phyloP scores from a whole-genome alignment of 2,113 vertebrate genomes.

The Pogonocichla stellata region DNA sequence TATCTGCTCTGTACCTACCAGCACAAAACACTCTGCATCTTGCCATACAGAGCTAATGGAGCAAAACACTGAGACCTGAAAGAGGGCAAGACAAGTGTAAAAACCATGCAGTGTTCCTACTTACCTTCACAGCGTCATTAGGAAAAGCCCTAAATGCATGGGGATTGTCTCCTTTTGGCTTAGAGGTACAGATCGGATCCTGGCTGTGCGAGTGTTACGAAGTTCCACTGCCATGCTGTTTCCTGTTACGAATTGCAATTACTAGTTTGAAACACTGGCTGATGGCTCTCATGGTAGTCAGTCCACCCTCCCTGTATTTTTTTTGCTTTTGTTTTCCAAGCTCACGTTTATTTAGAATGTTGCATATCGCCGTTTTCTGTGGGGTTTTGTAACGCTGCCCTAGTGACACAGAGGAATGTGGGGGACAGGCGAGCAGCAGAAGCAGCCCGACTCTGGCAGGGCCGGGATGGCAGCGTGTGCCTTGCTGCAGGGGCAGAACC shows the following conservation, averaged over 20 bases:
- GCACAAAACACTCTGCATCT: neutral
- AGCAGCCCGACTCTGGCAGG: fast-evolving
- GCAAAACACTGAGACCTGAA: neutral
- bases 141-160: neutral
- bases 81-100: neutral
- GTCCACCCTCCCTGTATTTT: neutral
- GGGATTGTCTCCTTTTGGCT: neutral
- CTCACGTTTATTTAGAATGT: neutral
- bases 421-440: neutral
- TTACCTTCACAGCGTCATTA: neutral
- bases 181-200: neutral
- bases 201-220: neutral
- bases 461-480: neutral
- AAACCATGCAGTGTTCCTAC: neutral
- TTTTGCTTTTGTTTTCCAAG: neutral
- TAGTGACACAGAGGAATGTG: fast-evolving
- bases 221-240: neutral
- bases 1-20: neutral
- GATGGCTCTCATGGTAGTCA: neutral
- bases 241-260: neutral
- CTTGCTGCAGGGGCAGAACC: fast-evolving
- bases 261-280: neutral
- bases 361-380: fast-evolving
- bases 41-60: neutral
- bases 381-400: neutral